These are phyloP conservation scores for Puffinus mauretanicus DNA, from an alignment of 2,113 vertebrate genomes.

Conservation along the genomic window DNA sequence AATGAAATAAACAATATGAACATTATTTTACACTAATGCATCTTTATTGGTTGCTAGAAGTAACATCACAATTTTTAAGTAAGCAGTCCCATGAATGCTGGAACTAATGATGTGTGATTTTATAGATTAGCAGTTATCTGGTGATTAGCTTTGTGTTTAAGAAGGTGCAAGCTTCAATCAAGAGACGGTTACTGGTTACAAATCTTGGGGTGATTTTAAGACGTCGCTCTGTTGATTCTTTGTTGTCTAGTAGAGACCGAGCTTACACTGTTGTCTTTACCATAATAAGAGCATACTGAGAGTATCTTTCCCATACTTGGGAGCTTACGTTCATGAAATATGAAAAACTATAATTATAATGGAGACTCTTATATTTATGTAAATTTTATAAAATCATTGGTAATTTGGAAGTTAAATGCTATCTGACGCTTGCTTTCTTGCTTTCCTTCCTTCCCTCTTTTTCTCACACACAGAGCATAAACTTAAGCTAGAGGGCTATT, in stretches of 20 bases:
- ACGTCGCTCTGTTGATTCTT: not conserved
- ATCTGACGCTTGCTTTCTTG: not conserved
- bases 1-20: not conserved
- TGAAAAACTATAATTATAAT: not conserved
- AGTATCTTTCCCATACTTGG: not conserved
- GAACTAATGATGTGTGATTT: conserved; percentile 2
- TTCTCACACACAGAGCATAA: not conserved
- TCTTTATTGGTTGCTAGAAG: not conserved
- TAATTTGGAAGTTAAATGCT: not conserved
- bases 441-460: not conserved
- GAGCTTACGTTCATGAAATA: not conserved
- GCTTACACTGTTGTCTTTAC: not conserved
- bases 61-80: not conserved
- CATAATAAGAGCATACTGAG: not conserved
- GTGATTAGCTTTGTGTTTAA: not conserved
- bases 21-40: not conserved
- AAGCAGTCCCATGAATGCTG: not conserved
- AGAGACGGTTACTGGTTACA: not conserved
- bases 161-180: not conserved
- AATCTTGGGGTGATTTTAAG: not conserved
- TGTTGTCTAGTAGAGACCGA: not conserved
- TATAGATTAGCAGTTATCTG: not conserved
- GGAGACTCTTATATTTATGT: not conserved
- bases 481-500: fast-evolving
- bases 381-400: not conserved